Evolutionary conservation across 2,113 vertebrate genomes (phyloP).

Genomic region (Rallus limicola): DNA sequence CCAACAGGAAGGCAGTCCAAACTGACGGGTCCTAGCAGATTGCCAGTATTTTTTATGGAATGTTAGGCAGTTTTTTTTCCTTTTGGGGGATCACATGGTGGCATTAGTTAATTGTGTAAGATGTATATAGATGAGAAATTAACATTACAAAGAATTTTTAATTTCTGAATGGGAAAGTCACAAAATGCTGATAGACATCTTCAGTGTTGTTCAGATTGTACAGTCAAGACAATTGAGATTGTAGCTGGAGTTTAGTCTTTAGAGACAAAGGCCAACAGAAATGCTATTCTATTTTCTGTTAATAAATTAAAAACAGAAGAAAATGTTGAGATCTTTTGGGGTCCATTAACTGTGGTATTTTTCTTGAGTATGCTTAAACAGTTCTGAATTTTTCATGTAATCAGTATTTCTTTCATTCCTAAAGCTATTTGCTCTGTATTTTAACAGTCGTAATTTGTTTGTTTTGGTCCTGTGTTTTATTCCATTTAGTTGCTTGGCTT

Average conservation of each 20-base stretch:
- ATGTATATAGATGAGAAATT: not conserved
- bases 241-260: not conserved
- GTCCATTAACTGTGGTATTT: not conserved
- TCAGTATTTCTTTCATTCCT: not conserved
- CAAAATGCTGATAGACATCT: not conserved
- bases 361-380: not conserved
- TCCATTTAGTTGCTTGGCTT: not conserved
- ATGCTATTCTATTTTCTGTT: not conserved
- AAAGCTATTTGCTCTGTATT: not conserved
- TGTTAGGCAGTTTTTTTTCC: not conserved
- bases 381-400: not conserved
- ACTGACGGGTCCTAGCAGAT: not conserved
- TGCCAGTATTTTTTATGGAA: too few relatives aligned
- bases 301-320: not conserved
- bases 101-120: not conserved
- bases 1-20: not conserved
- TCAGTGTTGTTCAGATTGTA: not conserved
- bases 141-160: not conserved
- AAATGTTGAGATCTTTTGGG: not conserved
- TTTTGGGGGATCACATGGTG: not conserved
- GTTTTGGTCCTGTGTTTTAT: not conserved
- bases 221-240: not conserved
- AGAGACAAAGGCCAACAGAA: not conserved
- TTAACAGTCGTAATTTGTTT: not conserved
- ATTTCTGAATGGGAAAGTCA: not conserved